Percentiles rank a stretch among this genome's conserved stretches.
Conservation (phyloP, 2,113 vertebrate genomes). For the Oreochromis niloticus region DNA sequence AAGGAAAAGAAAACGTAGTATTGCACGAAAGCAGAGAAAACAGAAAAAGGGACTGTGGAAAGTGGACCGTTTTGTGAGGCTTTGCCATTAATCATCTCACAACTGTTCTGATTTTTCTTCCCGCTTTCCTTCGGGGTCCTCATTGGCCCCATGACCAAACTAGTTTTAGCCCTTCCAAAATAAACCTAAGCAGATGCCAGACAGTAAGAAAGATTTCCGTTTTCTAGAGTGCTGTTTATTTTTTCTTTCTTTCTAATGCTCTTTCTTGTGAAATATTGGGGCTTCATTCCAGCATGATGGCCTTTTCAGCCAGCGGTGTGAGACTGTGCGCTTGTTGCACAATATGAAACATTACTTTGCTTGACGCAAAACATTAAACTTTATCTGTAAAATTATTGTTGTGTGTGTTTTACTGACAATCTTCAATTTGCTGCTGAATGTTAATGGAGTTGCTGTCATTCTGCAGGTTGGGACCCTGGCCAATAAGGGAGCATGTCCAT, state of each 20-base stretch:
- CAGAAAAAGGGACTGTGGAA: not conserved
- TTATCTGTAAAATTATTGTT: not conserved
- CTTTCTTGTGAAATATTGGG: not conserved
- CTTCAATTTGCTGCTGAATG: not conserved
- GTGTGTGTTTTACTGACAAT: not conserved
- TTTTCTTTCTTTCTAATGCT: not conserved
- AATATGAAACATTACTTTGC: not conserved
- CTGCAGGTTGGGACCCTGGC: constrained; percentile 54
- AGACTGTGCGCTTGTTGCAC: not conserved
- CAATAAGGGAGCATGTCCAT: constrained; percentile 62
- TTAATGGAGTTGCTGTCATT: not conserved
- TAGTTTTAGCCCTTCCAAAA: not conserved
- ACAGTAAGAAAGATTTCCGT: not conserved
- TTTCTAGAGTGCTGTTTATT: not conserved
- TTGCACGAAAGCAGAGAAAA: not conserved
- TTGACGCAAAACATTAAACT: not conserved
- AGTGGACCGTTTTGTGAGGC: not conserved
- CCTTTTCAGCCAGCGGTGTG: not conserved
- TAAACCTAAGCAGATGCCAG: not conserved
- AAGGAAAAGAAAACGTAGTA: not conserved
- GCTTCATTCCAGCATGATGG: not conserved
- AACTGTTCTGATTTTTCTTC: not conserved
- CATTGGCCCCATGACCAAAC: not conserved
- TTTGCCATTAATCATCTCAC: not conserved
- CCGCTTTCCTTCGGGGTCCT: not conserved